Percentiles rank a stretch among this genome's conserved stretches.
Evolutionary conservation across 92 coral and sea anemone species (phyloP).

Genomic region (Umimayanthus kanabou): DNA sequence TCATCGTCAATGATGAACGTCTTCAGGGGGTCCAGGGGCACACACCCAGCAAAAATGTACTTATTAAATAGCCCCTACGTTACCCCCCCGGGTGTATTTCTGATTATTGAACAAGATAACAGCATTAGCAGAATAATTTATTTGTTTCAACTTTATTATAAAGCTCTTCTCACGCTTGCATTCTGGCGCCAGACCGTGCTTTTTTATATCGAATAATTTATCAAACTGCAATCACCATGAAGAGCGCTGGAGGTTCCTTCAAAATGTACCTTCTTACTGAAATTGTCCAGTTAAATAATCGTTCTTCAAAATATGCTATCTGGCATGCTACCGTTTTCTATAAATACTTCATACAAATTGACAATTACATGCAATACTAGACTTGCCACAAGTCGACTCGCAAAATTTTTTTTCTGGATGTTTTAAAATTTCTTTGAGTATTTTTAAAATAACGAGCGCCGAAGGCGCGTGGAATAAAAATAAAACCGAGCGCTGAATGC

Average conservation of each 20-base stretch:
- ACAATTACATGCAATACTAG: not conserved
- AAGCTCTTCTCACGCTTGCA: not conserved
- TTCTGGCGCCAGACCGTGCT: not conserved
- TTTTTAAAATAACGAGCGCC: too few relatives aligned
- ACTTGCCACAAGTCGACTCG: too few relatives aligned
- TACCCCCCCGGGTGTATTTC: too few relatives aligned
- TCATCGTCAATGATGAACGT: too few relatives aligned
- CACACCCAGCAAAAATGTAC: too few relatives aligned
- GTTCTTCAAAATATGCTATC: not conserved
- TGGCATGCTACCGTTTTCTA: not conserved
- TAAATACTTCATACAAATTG: too few relatives aligned
- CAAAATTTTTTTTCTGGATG: too few relatives aligned
- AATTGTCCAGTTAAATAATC: not conserved
- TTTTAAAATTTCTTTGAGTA: too few relatives aligned
- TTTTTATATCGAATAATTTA: constrained; percentile 5
- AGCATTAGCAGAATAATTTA: not conserved
- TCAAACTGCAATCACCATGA: not conserved
- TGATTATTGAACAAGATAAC: not conserved
- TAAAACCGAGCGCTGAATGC: too few relatives aligned
- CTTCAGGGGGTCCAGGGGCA: too few relatives aligned
- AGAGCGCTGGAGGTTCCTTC: not conserved
- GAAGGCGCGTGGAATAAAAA: too few relatives aligned
- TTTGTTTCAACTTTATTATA: not conserved
- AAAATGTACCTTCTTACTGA: not conserved
- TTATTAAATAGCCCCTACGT: too few relatives aligned